Evolutionary conservation across 2,888 invertebrate species (phyloP).

Genomic region (Gortyna flavago): DNA sequence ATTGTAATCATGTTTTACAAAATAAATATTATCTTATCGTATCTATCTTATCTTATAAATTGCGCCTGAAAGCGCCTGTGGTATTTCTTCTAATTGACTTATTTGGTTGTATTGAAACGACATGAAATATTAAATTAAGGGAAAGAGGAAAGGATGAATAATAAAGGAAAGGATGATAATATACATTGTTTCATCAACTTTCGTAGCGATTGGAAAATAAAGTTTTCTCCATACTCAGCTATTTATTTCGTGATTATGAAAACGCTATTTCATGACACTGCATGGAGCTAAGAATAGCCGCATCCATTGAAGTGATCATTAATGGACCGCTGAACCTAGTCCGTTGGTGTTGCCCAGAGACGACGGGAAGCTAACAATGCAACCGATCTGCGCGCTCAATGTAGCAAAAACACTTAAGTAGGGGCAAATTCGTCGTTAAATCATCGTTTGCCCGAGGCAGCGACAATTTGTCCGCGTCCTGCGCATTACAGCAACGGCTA

Average conservation of each 20-base stretch:
- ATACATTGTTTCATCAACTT: background rate
- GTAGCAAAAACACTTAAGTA: conserved; percentile 64
- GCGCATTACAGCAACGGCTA: conserved; percentile 44
- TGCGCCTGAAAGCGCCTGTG: too few species aligned
- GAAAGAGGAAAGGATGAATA: background rate
- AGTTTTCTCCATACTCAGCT: background rate
- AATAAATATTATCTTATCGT: too few species aligned
- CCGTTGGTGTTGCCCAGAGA: background rate
- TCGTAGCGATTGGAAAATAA: background rate
- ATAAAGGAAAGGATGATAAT: background rate
- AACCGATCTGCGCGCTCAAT: conserved; percentile 16
- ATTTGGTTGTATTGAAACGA: conserved; percentile 6
- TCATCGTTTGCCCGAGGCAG: conserved; percentile 67
- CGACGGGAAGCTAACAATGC: background rate
- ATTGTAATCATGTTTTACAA: too few species aligned
- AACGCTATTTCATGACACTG: background rate
- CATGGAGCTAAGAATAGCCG: background rate
- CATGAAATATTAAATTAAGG: background rate
- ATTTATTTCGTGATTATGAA: background rate
- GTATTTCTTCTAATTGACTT: conserved; percentile 11
- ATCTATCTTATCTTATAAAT: too few species aligned
- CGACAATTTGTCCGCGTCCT: conserved; percentile 71
- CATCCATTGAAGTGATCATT: background rate
- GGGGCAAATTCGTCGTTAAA: conserved; percentile 72
- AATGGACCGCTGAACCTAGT: conserved; percentile 3